Evolutionary conservation across 2,888 invertebrate species (phyloP), one percentile per base, ranked within the genome.

Genomic region (Amphimallon solstitiale): DNA sequence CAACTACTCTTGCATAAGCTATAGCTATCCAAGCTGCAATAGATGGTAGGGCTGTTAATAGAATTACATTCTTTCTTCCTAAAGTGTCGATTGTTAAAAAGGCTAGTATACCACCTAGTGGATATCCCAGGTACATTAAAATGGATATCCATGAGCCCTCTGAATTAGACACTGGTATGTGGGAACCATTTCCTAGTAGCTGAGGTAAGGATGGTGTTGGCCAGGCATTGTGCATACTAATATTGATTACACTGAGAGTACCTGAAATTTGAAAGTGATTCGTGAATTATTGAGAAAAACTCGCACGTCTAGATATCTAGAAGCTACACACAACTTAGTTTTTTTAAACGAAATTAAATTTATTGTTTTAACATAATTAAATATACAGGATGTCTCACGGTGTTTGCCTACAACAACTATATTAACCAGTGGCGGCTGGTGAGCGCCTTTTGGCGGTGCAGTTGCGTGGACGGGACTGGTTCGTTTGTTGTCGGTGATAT

Each of bases 11-110:
- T 29, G 89, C 88, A 35, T 85, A 79, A 69, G 88, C 87, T 71
- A 90, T 85, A 71, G 89, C 80, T 35, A 89, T 77, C 90, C 90
- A 91, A 67, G 89, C 86, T 40, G 86, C 56, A 69, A 87, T 86
- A 73, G 88, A 86, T 0, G 90, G 88, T 5, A 89, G 73, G 0
- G 88, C 86, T 10, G 88, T 85, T 37, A 87, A 78, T 10, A 90
- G 82, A 1, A 90, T 82, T n/a, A 88, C 87, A 10, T 84, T 85
- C 76, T 90, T 90, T n/a, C 91, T 84, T n/a, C 91, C 91, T 67
- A 88, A 84, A 68, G 84, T 82, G 77, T 90, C 89, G 62, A 90
- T 87, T 67, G 88, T 80, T 75, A 87, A 85, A 23, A 89, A 89
- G 12, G 88, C 86, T 12, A 87, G 82, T 2, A 88, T 77, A 7